Base-by-base conservation (phyloP, 2,113 vertebrate species). In the Trochalopteron elliotii region DNA sequence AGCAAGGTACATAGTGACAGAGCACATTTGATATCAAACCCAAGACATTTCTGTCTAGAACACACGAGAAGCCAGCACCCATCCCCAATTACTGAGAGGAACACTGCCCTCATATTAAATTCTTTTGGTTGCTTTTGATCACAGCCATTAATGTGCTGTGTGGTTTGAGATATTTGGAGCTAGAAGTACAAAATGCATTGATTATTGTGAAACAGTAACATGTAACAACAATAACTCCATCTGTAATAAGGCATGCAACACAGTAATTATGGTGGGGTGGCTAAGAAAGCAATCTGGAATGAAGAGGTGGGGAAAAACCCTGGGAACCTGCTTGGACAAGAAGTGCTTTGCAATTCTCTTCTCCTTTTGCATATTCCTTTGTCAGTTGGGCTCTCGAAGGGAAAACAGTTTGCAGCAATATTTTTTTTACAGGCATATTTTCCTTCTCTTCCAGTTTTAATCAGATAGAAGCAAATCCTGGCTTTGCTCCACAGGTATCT, bases 271-370 rank as follows among this genome's bases (percentile, higher is more conserved):
- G 11, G 55, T 90, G 80, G 92, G 75, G 59, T 86, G 94, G 88
- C 92, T 93, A 95, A 87, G 94, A 95, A 89, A 93, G 91, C 90
- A 96, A 92, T 86, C 85, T 72, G 94, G 76, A 95, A 88, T 93
- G 90, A 96, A 93, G 92, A 93, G 94, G 94, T 97, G 95, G 90
- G 95, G 95, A 65, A 97, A 96, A 97, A 83, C 94, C 93, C 93
- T 93, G 64, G 80, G 93, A 97, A 96, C 94, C 72, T 97, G 96
- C 95, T 93, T 87, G 83, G 87, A 96, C 95, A 95, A 95, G 97
- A 97, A 96, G n/a, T 56, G 61, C 90, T 92, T 93, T 93, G 84
- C 90, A 94, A 33, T 93, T 93, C 91, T 83, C 42, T 95, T 92
- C 83, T 93, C n/a, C 67, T 80, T 96, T 95, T 96, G 91, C 94